A percentile compares a stretch with the other conserved stretches of the same genome.
phyloP scores from a whole-genome alignment of 2,113 vertebrate genomes.

The Chaetodon auriga region DNA sequence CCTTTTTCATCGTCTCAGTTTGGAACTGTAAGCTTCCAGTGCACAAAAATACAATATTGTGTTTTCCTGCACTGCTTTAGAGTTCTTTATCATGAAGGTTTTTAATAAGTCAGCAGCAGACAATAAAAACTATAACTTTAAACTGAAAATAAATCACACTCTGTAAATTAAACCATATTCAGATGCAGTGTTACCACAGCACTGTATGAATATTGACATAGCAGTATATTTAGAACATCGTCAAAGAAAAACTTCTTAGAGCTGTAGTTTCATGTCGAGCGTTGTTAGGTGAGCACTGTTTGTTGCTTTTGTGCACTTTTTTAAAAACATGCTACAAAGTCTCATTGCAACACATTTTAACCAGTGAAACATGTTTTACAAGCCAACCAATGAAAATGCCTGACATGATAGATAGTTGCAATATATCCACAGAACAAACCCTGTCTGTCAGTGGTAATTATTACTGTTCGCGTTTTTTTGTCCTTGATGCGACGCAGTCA shows the following conservation, averaged over 20 bases:
- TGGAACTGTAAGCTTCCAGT: neutral
- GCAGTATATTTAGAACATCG: neutral
- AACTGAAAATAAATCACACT: neutral
- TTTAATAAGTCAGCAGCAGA: neutral
- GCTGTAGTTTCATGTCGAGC: too few species aligned
- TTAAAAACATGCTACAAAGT: neutral
- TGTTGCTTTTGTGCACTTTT: neutral
- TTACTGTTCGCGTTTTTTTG: neutral
- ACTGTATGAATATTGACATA: neutral
- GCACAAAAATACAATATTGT: neutral
- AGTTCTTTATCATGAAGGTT: neutral
- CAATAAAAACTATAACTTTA: neutral
- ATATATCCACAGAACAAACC: neutral
- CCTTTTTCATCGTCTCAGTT: neutral
- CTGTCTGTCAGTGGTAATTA: neutral
- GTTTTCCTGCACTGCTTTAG: neutral
- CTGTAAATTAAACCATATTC: neutral
- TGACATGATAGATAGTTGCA: slow-evolving; percentile 23
- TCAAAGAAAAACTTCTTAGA: too few species aligned
- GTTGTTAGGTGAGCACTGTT: neutral
- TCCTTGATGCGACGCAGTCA: neutral
- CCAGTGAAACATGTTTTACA: neutral
- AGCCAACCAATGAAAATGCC: neutral
- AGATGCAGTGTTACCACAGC: neutral
- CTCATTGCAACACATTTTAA: neutral